Base-by-base conservation (phyloP, 1,140 invertebrate species). In the Carposina sasakii region DNA sequence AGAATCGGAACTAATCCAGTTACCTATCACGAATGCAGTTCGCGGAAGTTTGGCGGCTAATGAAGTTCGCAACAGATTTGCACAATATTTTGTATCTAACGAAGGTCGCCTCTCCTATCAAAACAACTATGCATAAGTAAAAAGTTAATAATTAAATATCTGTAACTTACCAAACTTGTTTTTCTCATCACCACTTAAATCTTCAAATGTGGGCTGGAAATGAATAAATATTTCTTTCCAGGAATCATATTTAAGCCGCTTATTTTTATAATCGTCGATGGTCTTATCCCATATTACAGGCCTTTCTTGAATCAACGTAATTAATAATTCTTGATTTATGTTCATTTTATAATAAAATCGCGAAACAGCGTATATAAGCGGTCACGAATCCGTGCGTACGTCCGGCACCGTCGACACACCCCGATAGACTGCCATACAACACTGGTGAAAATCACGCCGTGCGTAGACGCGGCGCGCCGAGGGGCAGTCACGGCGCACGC, bases 371-470 rank as follows among this genome's bases (percentile, higher is more conserved):
- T 51, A 54, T 31, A 21, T 41, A 58, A 53, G 19, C 55, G 9
- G 50, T 50, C 47, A 57, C 51, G 46, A 53, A 50, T 30, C 33
- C 47, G 47, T 50, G 42, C 20, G 16, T 28, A 50, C 34, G 37
- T 41, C 57, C 53, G 49, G 48, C 49, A 17, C 26, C 57, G 49
- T 60, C 53, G 43, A 60, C 42, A 60, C 57, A 40, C 53, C 16
- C 50, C 23, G 10, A 51, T 44, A 60, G 50, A 56, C 49, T 60
- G 49, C 54, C 34, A 53, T 56, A 60, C 53, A 60, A 56, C 53
- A 56, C 37, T 56, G 53, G 21, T 44, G 31, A 50, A 56, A 53
- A 56, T 53, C 37, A 42, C 42, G 53, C 49, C 53, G 52, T 56
- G 53, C 45, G 49, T 53, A 52, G 46, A 52, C 43, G 37, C 53